Evolutionary conservation across 2,888 invertebrate species (phyloP), one percentile per base, ranked within the genome.

Genomic region (Patella pellucida): DNA sequence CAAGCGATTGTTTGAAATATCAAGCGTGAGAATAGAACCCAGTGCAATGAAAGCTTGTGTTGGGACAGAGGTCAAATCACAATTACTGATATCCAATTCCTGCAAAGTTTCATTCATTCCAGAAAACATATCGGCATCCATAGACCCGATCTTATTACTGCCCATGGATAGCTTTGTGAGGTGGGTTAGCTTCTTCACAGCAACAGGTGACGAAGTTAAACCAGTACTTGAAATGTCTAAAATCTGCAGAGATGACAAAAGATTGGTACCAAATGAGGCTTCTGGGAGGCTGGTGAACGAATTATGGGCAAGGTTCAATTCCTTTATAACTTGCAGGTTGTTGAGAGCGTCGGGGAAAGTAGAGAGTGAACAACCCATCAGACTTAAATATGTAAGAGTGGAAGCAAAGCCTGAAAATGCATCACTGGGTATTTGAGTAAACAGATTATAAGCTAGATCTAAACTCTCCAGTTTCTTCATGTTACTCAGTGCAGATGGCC

Each of bases 201-300:
- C 75, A 9, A 12, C 27, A 14, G 75, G 75, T 5, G 71, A 56
- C 7, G 69, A 23, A 19, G 68, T 67, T 12, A 75, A 68, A 9
- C 52, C 71, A n/a, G 68, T 75, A 68, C 54, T 68, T 51, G 75
- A 54, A 15, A 75, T 51, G 69, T 75, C 62, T 15, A 75, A 54
- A 52, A 72, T 54, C 67, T 72, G 41, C 27, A 75, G 54, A 27
- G 75, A 68, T 54, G 50, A 68, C 41, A 52, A 9, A n/a, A 75
- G 41, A 27, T 19, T 51, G 68, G 31, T 27, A 68, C 52, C 68
- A 41, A 71, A 75, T 2, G 69, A 19, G 3, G 71, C 23, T 5
- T 52, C 56, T 7, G 75, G 72, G 31, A 75, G 16, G 50, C 16
- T 19, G 7, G 41, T 41, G 0, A 75, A 52, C 41, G 56, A 23